A percentile compares a stretch with the other conserved stretches of the same genome.
These are phyloP conservation scores for Brachyhypopomus occidentalis DNA, from an alignment of 2,113 vertebrate species.

Conservation along the genomic window DNA sequence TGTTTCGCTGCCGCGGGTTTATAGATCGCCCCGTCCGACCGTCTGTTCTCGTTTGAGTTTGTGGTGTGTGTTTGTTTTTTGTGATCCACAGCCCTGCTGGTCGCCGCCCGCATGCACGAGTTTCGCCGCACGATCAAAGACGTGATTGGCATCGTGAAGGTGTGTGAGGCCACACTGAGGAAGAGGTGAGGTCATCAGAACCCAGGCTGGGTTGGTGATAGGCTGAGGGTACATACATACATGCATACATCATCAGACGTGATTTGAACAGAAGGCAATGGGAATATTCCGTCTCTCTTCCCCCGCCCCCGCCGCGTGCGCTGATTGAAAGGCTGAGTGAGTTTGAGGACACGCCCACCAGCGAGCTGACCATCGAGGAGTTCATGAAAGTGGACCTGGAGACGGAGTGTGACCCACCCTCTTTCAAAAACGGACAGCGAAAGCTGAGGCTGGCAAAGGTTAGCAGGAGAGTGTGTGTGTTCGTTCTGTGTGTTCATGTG, in stretches of 20 bases:
- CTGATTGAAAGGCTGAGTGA: constrained; percentile 81
- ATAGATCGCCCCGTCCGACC: neutral
- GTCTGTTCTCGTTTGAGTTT: neutral
- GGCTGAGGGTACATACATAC: no score
- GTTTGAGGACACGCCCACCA: constrained; percentile 95
- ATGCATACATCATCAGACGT: neutral
- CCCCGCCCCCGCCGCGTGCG: neutral
- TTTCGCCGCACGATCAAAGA: constrained; percentile 93
- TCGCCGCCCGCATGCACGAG: constrained; percentile 92
- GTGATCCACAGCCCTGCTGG: constrained; percentile 82
- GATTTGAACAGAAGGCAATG: neutral
- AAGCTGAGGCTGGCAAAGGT: constrained; percentile 86
- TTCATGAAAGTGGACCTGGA: constrained; percentile 94
- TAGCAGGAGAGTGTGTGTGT: neutral
- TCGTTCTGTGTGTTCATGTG: no score
- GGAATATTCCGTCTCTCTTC: rapidly evolving
- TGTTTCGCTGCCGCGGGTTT: constrained; percentile 12
- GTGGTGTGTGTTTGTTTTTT: neutral
- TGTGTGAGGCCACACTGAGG: constrained; percentile 89
- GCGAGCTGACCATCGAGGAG: constrained; percentile 93
- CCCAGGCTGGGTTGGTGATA: no score
- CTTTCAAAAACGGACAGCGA: constrained; percentile 83
- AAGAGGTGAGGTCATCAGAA: constrained; percentile 80
- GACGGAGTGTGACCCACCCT: constrained; percentile 93
- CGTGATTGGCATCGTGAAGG: constrained; percentile 91